These are phyloP conservation scores for Ecliptopera silaceata DNA, from an alignment of 2,888 invertebrate genomes.

Conservation along the genomic window DNA sequence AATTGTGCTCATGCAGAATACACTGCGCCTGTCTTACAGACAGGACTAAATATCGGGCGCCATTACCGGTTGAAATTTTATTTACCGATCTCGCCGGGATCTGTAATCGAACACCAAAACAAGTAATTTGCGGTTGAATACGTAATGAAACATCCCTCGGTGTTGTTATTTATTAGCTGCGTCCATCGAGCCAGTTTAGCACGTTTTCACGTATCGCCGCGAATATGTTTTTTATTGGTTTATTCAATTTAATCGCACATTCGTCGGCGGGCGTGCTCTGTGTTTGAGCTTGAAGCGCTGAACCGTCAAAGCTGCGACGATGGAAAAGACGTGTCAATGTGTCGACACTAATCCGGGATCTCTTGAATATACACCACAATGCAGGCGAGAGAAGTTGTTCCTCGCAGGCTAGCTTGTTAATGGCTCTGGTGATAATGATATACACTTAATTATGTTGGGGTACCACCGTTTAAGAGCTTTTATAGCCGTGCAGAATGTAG, in stretches of 20 bases:
- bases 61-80: slow-evolving; percentile 40
- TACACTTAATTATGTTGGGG: slow-evolving; percentile 8
- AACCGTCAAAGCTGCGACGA: slow-evolving; percentile 50
- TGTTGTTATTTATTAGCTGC: slow-evolving; percentile 31
- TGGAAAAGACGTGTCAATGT: slow-evolving; percentile 42
- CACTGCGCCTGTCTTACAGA: slow-evolving; percentile 41
- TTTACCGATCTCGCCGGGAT: slow-evolving; percentile 31
- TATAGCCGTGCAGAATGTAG: background rate
- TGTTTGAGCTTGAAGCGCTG: slow-evolving; percentile 46
- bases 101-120: slow-evolving; percentile 33
- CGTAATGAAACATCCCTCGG: slow-evolving; percentile 17
- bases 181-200: slow-evolving; percentile 36
- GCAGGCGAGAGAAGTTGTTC: slow-evolving; percentile 38
- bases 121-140: slow-evolving; percentile 22
- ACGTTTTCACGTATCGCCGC: slow-evolving; percentile 33
- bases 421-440: background rate
- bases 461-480: slow-evolving; percentile 3
- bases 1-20: slow-evolving; percentile 57
- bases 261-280: slow-evolving; percentile 27
- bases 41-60: slow-evolving; percentile 41
- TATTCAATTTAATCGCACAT: slow-evolving; percentile 41
- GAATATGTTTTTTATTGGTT: slow-evolving; percentile 39
- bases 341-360: slow-evolving; percentile 57
- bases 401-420: slow-evolving; percentile 15
- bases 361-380: slow-evolving; percentile 55